phyloP scores from a whole-genome alignment of 2,888 invertebrate genomes.

The Drosophila pegasa region DNA sequence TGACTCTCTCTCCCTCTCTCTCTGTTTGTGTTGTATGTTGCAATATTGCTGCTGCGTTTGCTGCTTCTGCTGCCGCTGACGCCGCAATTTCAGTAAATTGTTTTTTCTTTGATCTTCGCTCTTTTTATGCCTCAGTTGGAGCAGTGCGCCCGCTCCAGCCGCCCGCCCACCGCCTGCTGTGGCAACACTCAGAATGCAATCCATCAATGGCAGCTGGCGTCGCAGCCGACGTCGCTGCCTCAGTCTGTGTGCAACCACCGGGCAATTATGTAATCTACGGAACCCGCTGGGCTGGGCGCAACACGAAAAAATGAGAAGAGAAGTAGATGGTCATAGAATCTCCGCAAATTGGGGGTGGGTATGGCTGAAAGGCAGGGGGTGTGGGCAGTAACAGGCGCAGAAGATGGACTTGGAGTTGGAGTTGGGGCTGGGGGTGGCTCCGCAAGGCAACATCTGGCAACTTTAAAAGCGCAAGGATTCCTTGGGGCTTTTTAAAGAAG shows the following conservation, averaged over 20 bases:
- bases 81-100: slow-evolving; percentile 49
- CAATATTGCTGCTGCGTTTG: slow-evolving; percentile 46
- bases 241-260: slow-evolving; percentile 46
- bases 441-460: slow-evolving; percentile 14
- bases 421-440: background rate
- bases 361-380: background rate
- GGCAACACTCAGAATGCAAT: slow-evolving; percentile 75
- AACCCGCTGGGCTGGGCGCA: slow-evolving; percentile 43
- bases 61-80: slow-evolving; percentile 23
- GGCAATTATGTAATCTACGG: slow-evolving; percentile 54
- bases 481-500: background rate
- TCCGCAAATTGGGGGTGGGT: background rate
- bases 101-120: slow-evolving; percentile 65
- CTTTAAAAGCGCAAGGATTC: background rate
- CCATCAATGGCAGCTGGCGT: slow-evolving; percentile 55
- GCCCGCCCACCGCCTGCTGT: slow-evolving; percentile 16
- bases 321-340: slow-evolving; percentile 5
- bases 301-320: too few species aligned
- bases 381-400: background rate
- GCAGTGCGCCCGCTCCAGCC: background rate
- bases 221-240: background rate
- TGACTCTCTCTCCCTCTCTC: slow-evolving; percentile 19
- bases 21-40: slow-evolving; percentile 53
- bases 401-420: background rate
- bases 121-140: slow-evolving; percentile 15